These are phyloP conservation scores for Botrylloides violaceus DNA, from an alignment of 23 tunicate genomes.

Conservation along the genomic window DNA sequence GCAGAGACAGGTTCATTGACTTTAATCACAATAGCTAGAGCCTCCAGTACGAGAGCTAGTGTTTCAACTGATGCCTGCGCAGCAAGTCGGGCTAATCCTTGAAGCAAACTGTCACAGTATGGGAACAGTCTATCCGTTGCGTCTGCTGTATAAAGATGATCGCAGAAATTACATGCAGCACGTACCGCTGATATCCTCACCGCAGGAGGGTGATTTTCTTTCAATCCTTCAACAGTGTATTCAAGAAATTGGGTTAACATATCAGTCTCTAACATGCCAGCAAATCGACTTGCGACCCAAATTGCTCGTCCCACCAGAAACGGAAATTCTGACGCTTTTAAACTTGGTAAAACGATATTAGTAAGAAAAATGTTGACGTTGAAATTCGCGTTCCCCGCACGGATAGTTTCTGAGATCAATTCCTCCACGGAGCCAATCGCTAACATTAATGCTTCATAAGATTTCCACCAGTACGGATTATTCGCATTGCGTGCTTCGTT, in stretches of 20 bases:
- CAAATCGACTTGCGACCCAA: slow-evolving; percentile 81
- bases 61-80: slow-evolving; percentile 69
- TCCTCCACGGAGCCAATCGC: slow-evolving; percentile 70
- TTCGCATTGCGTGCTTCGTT: slow-evolving; percentile 31
- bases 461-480: slow-evolving; percentile 74
- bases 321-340: slow-evolving; percentile 30
- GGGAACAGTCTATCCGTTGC: slow-evolving; percentile 30
- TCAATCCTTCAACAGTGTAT: slow-evolving; percentile 65
- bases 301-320: slow-evolving; percentile 66
- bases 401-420: slow-evolving; percentile 39
- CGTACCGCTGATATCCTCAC: slow-evolving; percentile 72
- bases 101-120: slow-evolving; percentile 30
- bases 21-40: slow-evolving; percentile 36
- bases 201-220: slow-evolving; percentile 50
- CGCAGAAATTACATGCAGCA: slow-evolving; percentile 70
- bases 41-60: slow-evolving; percentile 53
- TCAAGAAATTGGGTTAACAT: slow-evolving; percentile 47
- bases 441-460: slow-evolving; percentile 64
- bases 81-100: slow-evolving; percentile 50
- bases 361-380: slow-evolving; percentile 56
- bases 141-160: slow-evolving; percentile 32
- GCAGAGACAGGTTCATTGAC: slow-evolving; percentile 42
- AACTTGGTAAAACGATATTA: slow-evolving; percentile 38
- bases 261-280: slow-evolving; percentile 36
- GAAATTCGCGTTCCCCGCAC: slow-evolving; percentile 23